A percentile compares a stretch with the other conserved stretches of the same genome.
Evolutionary conservation across 2,797 vertebrate species (phyloP).

Genomic region (Epinephelus coioides): DNA sequence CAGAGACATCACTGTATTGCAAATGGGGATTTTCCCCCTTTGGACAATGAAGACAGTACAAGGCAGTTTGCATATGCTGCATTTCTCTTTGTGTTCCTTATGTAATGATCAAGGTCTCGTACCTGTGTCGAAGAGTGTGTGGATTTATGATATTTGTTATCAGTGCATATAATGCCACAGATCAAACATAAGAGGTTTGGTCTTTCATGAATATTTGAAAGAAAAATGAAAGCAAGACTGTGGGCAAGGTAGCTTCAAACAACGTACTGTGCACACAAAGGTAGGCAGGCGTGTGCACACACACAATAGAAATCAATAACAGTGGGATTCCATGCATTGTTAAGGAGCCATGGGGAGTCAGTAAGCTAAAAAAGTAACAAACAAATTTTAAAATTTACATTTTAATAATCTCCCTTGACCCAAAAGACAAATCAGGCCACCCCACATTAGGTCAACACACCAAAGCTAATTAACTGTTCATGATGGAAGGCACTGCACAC

Average conservation of each 20-base stretch:
- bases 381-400: neutral
- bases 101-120: neutral
- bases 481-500: neutral
- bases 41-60: neutral
- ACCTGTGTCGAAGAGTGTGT: neutral
- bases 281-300: neutral
- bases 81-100: neutral
- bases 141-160: neutral
- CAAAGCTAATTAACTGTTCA: too few relatives aligned
- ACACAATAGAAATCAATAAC: constrained; percentile 34
- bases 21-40: too few relatives aligned
- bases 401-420: neutral
- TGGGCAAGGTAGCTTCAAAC: constrained; percentile 37
- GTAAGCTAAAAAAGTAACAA: neutral
- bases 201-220: constrained; percentile 51
- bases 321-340: neutral
- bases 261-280: constrained; percentile 14
- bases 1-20: too few relatives aligned
- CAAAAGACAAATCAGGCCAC: too few relatives aligned
- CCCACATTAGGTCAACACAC: neutral
- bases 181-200: constrained; percentile 22
- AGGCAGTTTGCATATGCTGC: neutral
- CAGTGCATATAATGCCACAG: constrained; percentile 12
- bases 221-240: constrained; percentile 36
- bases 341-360: neutral